A percentile compares a stretch with the other conserved stretches of the same genome.
These are phyloP conservation scores for Carollia perspicillata DNA, from an alignment of 2,113 vertebrate species.

Conservation along the genomic window DNA sequence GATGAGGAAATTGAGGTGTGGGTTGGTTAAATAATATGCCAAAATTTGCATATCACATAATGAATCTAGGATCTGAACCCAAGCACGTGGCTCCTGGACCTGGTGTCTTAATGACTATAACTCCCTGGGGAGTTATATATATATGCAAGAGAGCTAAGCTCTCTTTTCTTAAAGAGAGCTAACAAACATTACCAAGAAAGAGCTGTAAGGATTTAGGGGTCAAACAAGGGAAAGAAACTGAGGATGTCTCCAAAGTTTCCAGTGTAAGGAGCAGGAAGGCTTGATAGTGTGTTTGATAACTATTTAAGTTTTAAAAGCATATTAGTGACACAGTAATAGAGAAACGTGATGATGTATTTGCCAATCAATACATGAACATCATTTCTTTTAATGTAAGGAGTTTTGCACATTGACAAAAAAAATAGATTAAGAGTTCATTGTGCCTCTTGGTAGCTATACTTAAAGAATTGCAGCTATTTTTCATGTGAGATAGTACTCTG, in stretches of 20 bases:
- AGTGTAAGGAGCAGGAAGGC: background rate
- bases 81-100: background rate
- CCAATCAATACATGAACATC: slow-evolving; percentile 61
- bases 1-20: background rate
- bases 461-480: slow-evolving; percentile 54
- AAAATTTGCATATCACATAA: background rate
- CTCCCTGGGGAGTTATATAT: background rate
- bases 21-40: background rate
- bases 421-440: slow-evolving; percentile 53
- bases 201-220: background rate
- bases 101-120: background rate
- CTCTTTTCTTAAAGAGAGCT: too few relatives aligned
- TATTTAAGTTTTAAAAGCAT: slow-evolving; percentile 49
- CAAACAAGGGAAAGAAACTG: slow-evolving; percentile 19
- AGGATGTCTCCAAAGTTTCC: slow-evolving; percentile 6
- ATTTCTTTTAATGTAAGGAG: slow-evolving; percentile 64
- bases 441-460: slow-evolving; percentile 43
- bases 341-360: slow-evolving; percentile 49
- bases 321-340: slow-evolving; percentile 56
- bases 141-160: too few relatives aligned
- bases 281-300: slow-evolving; percentile 7
- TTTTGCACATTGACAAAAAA: slow-evolving; percentile 49
- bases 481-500: slow-evolving; percentile 60
- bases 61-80: background rate
- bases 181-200: background rate